Evolutionary conservation across 2,888 invertebrate genomes (phyloP).

Genomic region (Formica aserva): DNA sequence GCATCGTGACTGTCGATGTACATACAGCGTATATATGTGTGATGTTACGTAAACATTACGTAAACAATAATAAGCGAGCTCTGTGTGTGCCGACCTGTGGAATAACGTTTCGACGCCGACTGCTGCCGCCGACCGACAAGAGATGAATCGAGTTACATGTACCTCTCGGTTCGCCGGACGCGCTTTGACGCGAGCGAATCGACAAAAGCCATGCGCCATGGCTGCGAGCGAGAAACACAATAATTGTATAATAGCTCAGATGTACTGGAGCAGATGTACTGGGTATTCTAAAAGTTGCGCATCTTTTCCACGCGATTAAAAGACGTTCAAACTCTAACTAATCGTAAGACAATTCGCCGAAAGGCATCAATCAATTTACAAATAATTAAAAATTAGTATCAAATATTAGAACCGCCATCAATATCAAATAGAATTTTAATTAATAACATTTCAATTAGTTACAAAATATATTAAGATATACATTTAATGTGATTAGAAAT

Average conservation of each 20-base stretch:
- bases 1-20: constrained; percentile 7
- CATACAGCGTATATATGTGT: constrained; percentile 63
- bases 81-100: constrained; percentile 64
- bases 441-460: background rate
- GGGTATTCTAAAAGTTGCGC: background rate
- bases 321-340: background rate
- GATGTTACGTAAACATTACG: constrained; percentile 83
- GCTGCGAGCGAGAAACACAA: constrained; percentile 43
- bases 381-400: background rate
- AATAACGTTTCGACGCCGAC: constrained; percentile 70
- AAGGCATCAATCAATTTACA: background rate
- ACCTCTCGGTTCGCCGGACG: constrained; percentile 45
- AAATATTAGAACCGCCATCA: background rate
- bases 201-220: constrained; percentile 41
- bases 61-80: constrained; percentile 82
- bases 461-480: background rate
- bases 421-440: background rate
- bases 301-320: background rate
- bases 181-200: constrained; percentile 51
- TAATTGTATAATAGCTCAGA: constrained; percentile 46
- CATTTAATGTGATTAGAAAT: background rate
- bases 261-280: constrained; percentile 1
- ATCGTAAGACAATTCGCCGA: background rate
- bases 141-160: constrained; percentile 70
- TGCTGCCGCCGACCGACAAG: constrained; percentile 58